A percentile compares a stretch with the other conserved stretches of the same genome.
Conservation (phyloP, 2,797 vertebrate genomes). For the Rhyacichthys aspro region DNA sequence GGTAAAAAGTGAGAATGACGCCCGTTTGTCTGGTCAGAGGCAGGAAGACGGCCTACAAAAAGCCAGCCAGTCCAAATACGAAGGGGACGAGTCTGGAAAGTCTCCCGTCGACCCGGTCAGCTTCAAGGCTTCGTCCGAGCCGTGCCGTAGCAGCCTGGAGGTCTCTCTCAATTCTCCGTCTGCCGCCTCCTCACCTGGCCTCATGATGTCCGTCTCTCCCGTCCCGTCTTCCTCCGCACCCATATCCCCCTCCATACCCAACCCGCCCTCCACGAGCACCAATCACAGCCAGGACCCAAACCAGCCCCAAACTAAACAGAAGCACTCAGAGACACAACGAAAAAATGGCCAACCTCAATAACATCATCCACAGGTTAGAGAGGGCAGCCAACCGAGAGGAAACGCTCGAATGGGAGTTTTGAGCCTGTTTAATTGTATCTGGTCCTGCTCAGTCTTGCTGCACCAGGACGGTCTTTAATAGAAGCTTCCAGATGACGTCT, state of each 20-base stretch:
- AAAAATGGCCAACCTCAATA: conserved; percentile 99
- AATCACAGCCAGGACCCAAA: conserved; percentile 81
- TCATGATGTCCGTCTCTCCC: conserved; percentile 90
- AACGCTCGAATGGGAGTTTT: conserved; percentile 98
- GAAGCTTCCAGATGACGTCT: conserved; percentile 58
- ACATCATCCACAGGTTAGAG: conserved; percentile 98
- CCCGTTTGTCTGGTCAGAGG: conserved; percentile 68
- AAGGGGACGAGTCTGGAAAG: conserved; percentile 77
- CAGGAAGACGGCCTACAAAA: conserved; percentile 76
- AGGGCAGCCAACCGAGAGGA: conserved; percentile 96
- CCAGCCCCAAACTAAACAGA: conserved; percentile 86
- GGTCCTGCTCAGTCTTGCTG: conserved; percentile 34
- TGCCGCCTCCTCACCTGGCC: conserved; percentile 90
- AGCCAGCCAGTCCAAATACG: conserved; percentile 65
- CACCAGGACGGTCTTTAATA: conserved; percentile 56
- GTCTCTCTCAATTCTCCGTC: conserved; percentile 92
- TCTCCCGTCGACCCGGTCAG: conserved; percentile 84
- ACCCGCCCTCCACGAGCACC: conserved; percentile 71
- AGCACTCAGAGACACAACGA: conserved; percentile 94
- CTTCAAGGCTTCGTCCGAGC: conserved; percentile 89
- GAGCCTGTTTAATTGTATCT: conserved; percentile 33
- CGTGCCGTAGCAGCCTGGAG: conserved; percentile 91
- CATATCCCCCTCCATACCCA: conserved; percentile 87
- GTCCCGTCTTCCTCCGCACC: conserved; percentile 91
- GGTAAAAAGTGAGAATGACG: conserved; percentile 76